Evolutionary conservation across 1,140 invertebrate species (phyloP), one percentile per base, ranked within the genome.

Genomic region (Yoshiicerus persimilis): DNA sequence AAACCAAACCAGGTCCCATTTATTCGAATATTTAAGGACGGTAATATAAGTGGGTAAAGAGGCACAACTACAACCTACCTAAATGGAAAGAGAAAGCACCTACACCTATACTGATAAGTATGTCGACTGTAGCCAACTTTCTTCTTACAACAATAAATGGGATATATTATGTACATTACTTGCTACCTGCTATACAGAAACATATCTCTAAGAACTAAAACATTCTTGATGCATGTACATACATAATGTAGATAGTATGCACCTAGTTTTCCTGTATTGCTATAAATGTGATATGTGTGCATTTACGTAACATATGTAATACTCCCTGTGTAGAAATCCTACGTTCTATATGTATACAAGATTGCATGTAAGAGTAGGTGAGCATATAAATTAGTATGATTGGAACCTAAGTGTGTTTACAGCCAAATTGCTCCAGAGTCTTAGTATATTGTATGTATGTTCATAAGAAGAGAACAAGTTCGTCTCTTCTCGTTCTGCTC

Each of bases 321-420:
- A 25, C 11, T 27, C 13, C 4, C 3, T 70, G 25, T 70, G 25
- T 30, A 30, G 27, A 27, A 30, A 16, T 23, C 25, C 23, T 30
- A 70, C 30, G 5, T n/a, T 6, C 38, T n/a, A n/a, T n/a, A n/a
- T 16, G 56, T 62, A 38, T 80, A 34, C n/a, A 80, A 36, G 30
- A 36, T 80, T n/a, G 25, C 16, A 27, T 84, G 38, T 84, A 84
- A 83, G 23, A 20, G 77, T 36, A 84, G 83, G 27, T 41, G 25
- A 47, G 83, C 39, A 41, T 87, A 87, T 87, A 87, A 87, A 87
- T 87, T 87, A 87, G 86, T 75, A 80, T 47, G 47, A 87, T 87
- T 87, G 86, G 86, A 87, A 41, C 47, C 77, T 75, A 27, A 83
- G 86, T 80, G 70, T 87, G 86, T 87, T 87, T 87, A 87, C 86